phyloP scores from a whole-genome alignment of 2,888 invertebrate genomes.

The Polylopha cassiicola region DNA sequence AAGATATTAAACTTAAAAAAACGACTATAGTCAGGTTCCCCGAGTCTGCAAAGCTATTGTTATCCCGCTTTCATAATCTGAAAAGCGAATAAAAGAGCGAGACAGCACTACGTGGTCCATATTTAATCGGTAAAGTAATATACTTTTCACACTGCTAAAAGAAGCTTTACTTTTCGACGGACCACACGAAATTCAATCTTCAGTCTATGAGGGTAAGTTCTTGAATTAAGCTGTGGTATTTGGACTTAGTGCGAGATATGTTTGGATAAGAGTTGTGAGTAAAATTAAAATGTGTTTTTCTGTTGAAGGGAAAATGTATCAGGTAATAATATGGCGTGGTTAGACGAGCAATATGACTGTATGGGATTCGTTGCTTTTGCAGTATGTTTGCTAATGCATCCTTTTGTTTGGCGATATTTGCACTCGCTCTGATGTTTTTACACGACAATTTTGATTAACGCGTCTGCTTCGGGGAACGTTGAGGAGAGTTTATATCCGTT shows the following conservation, averaged over 20 bases:
- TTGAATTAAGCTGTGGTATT: not conserved
- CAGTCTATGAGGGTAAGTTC: not conserved
- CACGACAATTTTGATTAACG: not conserved
- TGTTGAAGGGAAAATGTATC: slow-evolving; percentile 55
- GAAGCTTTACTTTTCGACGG: not conserved
- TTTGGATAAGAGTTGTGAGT: slow-evolving; percentile 35
- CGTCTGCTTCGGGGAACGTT: no score
- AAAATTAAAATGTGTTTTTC: slow-evolving; percentile 62
- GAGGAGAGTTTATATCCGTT: no score
- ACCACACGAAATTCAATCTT: slow-evolving; percentile 3
- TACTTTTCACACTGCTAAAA: slow-evolving; percentile 25
- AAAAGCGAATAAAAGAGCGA: slow-evolving; percentile 33
- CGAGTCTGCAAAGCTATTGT: not conserved
- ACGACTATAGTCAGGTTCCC: not conserved
- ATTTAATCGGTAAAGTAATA: slow-evolving; percentile 48
- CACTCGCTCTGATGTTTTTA: slow-evolving; percentile 7
- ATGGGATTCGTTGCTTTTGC: slow-evolving; percentile 42
- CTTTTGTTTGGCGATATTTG: slow-evolving; percentile 35
- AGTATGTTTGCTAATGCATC: slow-evolving; percentile 38
- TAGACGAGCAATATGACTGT: slow-evolving; percentile 51
- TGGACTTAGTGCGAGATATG: slow-evolving; percentile 14
- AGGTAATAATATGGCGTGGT: slow-evolving; percentile 56
- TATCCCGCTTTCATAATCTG: slow-evolving; percentile 3
- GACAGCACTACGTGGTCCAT: slow-evolving; percentile 40
- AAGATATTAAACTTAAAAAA: not conserved